Evolutionary conservation across 2,797 vertebrate species (phyloP).

Genomic region (Eulemur mongoz): DNA sequence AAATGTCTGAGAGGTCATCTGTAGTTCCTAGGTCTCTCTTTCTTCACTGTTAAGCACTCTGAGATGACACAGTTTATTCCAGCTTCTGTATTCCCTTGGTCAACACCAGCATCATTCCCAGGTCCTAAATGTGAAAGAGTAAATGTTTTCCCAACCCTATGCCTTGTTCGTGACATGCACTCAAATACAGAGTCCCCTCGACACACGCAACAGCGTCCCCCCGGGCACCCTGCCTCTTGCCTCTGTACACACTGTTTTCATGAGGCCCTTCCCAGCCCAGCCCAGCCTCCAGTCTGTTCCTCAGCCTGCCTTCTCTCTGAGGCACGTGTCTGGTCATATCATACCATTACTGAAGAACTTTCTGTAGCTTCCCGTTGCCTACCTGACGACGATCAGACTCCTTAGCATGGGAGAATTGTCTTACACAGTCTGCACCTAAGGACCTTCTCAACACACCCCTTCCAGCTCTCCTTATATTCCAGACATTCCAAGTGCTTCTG

Average conservation of each 20-base stretch:
- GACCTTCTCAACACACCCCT: background rate
- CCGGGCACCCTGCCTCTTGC: background rate
- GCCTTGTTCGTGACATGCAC: background rate
- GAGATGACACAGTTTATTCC: background rate
- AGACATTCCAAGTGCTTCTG: background rate
- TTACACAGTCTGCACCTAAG: rapidly evolving
- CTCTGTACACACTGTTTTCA: background rate
- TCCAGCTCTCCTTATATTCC: background rate
- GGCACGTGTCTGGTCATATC: background rate
- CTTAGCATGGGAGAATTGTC: background rate
- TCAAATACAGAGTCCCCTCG: background rate
- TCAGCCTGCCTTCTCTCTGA: background rate
- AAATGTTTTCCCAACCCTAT: rapidly evolving
- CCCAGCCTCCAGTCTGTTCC: background rate
- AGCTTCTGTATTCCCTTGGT: background rate
- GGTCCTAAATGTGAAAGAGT: background rate
- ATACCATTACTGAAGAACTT: background rate
- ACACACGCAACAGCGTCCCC: background rate
- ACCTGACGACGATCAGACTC: rapidly evolving
- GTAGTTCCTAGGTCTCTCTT: background rate
- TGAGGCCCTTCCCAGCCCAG: rapidly evolving
- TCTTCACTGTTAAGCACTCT: background rate
- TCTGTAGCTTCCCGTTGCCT: background rate
- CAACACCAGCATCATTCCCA: background rate
- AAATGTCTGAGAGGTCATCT: background rate